A percentile compares a stretch with the other conserved stretches of the same genome.
phyloP scores from a whole-genome alignment of 2,888 invertebrate species.

The Rotaria sp. region DNA sequence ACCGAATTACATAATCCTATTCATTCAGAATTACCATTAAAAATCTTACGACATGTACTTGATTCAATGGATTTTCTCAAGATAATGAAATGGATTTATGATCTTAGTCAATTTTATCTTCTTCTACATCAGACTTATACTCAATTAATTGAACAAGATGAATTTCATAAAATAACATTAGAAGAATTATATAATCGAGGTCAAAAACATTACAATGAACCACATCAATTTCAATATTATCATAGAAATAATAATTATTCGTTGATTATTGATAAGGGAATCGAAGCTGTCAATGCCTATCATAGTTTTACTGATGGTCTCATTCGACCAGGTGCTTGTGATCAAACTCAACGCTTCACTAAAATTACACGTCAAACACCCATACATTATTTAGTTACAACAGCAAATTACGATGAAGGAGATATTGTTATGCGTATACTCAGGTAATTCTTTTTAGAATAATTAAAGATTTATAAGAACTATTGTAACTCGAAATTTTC shows the following conservation, averaged over 20 bases:
- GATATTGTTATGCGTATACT: conserved; percentile 19
- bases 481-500: too few species aligned
- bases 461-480: too few species aligned
- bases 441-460: not conserved
- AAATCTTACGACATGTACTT: not conserved
- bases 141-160: not conserved
- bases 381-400: not conserved
- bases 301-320: not conserved
- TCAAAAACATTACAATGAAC: not conserved
- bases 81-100: not conserved
- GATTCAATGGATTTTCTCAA: not conserved
- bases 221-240: too few species aligned
- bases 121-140: not conserved
- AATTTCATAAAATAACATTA: not conserved
- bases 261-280: not conserved
- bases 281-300: not conserved
- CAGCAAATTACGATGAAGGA: not conserved
- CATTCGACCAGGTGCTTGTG: conserved; percentile 1
- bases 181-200: not conserved
- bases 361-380: not conserved
- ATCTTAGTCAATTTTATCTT: not conserved
- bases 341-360: not conserved
- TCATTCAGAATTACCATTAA: not conserved
- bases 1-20: not conserved
- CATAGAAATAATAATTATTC: not conserved